Evolutionary conservation across 1,140 invertebrate species (phyloP), one percentile per base, ranked within the genome.

Genomic region (Drosophila neocordata): DNA sequence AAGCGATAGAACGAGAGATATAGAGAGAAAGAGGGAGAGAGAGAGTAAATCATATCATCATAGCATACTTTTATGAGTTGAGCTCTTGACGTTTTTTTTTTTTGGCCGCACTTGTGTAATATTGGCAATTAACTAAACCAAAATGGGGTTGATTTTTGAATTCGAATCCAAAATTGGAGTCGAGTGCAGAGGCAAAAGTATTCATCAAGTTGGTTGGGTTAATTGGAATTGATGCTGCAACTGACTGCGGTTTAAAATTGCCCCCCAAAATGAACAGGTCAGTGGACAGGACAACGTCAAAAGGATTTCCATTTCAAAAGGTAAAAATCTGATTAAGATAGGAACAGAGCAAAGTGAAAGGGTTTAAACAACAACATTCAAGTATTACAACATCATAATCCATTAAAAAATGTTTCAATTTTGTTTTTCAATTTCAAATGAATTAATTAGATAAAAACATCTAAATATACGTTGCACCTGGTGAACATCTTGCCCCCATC

Each of bases 131-230:
- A 87, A 83, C 83, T 82, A 82, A 88, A 74, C 66, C 62, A 69
- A 88, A 85, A 85, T 85, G 79, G 83, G 83, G 83, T 83, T 87
- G 83, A 87, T 87, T 87, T 74, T 77, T 88, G 82, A 87, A 79
- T 83, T 79, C 61, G 75, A 73, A 62, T 51, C 24, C 38, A 13
- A 34, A 22, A 48, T 34, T 7, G n/a, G 34, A 27, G 24, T 15
- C 9, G 51, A 35, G 37, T 31, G 15, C 5, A 12, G 35, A 22
- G 0, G 31, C 1, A 20, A n/a, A 8, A 18, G n/a, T 35, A 35
- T 38, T 38, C 27, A 31, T 31, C 27, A 31, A 31, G 53, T 31
- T 41, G 35, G 57, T 24, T 57, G 53, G 41, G 15, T 48, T 48
- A 18, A 20, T 48, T 48, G 41, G 18, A 48, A 48, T 20, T 15